These are phyloP conservation scores for Eledona agricola DNA, from an alignment of 2,888 invertebrate species.

Conservation along the genomic window DNA sequence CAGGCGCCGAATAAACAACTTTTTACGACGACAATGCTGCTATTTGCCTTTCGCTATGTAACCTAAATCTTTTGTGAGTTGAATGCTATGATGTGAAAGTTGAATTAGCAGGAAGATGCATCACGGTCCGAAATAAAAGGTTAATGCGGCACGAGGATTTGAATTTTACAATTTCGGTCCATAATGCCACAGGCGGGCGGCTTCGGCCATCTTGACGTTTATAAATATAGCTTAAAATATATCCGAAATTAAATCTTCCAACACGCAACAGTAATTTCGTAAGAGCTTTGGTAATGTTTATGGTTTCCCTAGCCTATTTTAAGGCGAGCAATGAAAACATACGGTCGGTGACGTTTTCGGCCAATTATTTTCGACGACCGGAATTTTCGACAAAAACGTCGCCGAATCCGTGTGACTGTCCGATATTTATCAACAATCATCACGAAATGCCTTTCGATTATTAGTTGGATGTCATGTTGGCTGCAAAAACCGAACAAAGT, in stretches of 20 bases:
- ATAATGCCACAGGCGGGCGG: slow-evolving; percentile 21
- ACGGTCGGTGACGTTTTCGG: slow-evolving; percentile 32
- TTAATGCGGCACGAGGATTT: slow-evolving; percentile 20
- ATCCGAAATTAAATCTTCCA: slow-evolving; percentile 50
- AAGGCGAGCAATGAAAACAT: slow-evolving; percentile 41
- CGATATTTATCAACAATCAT: too few species aligned
- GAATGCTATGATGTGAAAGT: slow-evolving; percentile 34
- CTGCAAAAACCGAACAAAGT: too few species aligned
- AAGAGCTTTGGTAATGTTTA: slow-evolving; percentile 47
- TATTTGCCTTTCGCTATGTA: slow-evolving; percentile 35
- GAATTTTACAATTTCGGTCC: slow-evolving; percentile 21
- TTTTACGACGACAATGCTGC: slow-evolving; percentile 23
- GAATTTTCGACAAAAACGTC: not conserved
- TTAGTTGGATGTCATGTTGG: too few species aligned
- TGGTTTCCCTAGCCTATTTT: slow-evolving; percentile 46
- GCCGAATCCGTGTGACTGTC: too few species aligned
- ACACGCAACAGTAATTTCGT: slow-evolving; percentile 51
- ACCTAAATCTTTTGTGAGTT: slow-evolving; percentile 34
- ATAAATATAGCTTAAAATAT: slow-evolving; percentile 52
- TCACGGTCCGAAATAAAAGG: slow-evolving; percentile 35
- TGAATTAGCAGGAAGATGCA: slow-evolving; percentile 37
- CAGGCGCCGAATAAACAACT: slow-evolving; percentile 13
- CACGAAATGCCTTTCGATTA: too few species aligned
- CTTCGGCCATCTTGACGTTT: slow-evolving; percentile 46
- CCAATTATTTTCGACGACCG: slow-evolving; percentile 23